Evolutionary conservation across 2,888 invertebrate genomes (phyloP), one percentile per base, ranked within the genome.

Genomic region (Callyntrura guangdongensis): DNA sequence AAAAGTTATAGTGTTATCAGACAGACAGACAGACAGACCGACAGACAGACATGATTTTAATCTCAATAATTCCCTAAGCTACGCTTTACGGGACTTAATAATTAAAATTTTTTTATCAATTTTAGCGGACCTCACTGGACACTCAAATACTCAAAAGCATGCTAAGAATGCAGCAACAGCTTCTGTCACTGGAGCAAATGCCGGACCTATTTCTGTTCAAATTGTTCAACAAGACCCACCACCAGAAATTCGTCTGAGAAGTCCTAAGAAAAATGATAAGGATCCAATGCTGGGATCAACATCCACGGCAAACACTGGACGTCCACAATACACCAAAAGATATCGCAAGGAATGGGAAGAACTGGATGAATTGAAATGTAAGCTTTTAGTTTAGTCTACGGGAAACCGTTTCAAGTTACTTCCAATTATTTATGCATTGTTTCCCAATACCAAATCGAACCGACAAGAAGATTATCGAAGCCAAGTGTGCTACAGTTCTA

Each of bases 261-360:
- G 87, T 27, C 84, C 84, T 12, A 84, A 77, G 56, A 77, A 89
- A 45, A 81, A 61, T n/a, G 84, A 84, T 1, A 84, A 74, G 14
- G 89, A 83, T 77, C 89, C 89, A 14, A 83, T 84, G 84, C 64
- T 83, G 9, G 77, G 77, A n/a, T 85, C 90, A 0, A 61, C 77
- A 9, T 74, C 84, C 6, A 27, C 47, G 4, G 12, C 53, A 36
- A 27, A 22, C 20, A 3, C 82, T 12, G 69, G 27, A 5, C 77
- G 86, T 8, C 72, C 91, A 11, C 81, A 86, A 4, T 92, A 91
- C 69, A 81, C 86, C 1, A 92, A 92, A 53, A 56, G 86, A 74
- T 93, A 92, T 67, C 53, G 93, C 64, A 84, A 87, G 14, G 93
- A 92, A 67, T 93, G 93, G 93, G 92, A 92, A 72, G 86, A 91